Base-by-base conservation (phyloP, 2,888 invertebrate genomes). In the Troglohyphantes excavatus region DNA sequence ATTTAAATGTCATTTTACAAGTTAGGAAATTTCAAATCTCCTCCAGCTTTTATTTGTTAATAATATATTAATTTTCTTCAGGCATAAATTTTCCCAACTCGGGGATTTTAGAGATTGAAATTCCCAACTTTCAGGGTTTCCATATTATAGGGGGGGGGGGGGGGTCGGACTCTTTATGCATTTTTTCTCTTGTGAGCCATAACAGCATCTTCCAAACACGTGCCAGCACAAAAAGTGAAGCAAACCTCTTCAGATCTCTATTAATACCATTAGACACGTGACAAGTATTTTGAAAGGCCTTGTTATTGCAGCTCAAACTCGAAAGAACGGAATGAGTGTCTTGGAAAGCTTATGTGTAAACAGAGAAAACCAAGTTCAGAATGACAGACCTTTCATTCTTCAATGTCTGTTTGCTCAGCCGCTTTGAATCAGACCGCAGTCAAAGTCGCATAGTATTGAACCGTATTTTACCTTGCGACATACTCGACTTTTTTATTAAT, bases 361-460 rank as follows among this genome's bases (percentile, higher is more conserved):
- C 70, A 84, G 6, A 5, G 53, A 46, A 72, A 84, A 27, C 63
- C 84, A 75, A 84, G 84, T 76, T 85, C 84, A 85, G 59, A 84
- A 85, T 85, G 75, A 75, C 75, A 85, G 75, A 65, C 75, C 46
- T 65, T 26, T 61, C 63, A 63, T 43, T 73, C 73, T 68, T 39
- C 6, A 46, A 53, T 21, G n/a, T 29, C 1, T 76, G 59, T 85
- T 59, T 67, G 59, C 39, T 68, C 84, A 85, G 59, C 84, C 72
- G 75, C 21, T 46, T 63, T 21, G 59, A 76, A n/a, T 39, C 33
- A 65, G 75, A 76, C 65, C 84, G 84, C 73, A 39, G 39, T 46
- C 46, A 23, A 39, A 63, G 43, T 65, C 46, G 33, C 67, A 75
- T 73, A 73, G 21, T 29, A 72, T 73, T 83, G 83, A 83, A 73